Percentiles rank a stretch among this genome's conserved stretches.
Evolutionary conservation across 2,888 invertebrate species (phyloP).

Genomic region (Stictocephala bisonia): DNA sequence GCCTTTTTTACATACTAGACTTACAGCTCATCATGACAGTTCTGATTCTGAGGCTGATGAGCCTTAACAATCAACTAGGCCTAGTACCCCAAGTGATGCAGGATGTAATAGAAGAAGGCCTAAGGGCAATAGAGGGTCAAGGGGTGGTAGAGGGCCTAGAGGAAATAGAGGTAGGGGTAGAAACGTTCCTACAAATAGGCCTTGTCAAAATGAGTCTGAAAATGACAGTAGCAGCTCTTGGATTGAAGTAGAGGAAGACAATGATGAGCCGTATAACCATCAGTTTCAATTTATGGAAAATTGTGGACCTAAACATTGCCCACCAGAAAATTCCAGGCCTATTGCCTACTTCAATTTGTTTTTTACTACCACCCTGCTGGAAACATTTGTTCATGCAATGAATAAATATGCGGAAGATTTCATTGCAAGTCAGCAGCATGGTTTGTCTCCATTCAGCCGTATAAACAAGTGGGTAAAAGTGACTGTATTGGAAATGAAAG

Average conservation of each 20-base stretch:
- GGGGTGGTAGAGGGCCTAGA: too few relatives aligned
- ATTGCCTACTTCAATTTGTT: conserved; percentile 43
- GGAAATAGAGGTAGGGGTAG: neutral
- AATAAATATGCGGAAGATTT: conserved; percentile 17
- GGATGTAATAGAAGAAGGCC: neutral
- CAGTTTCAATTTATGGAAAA: conserved; percentile 18
- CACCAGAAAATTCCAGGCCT: conserved; percentile 22
- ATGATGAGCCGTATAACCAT: conserved; percentile 24
- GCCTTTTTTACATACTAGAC: neutral
- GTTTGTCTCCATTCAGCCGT: conserved; percentile 9
- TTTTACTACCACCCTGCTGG: conserved; percentile 12
- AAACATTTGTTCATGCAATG: conserved; percentile 28
- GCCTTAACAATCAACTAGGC: neutral
- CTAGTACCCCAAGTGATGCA: too few relatives aligned
- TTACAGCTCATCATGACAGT: neutral
- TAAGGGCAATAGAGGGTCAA: neutral
- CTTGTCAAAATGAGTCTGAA: neutral
- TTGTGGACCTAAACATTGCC: conserved; percentile 31
- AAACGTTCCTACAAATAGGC: too few relatives aligned
- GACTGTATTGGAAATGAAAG: conserved; percentile 32
- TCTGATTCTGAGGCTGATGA: neutral
- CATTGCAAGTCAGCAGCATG: neutral
- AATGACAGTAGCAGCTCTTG: conserved; percentile 7
- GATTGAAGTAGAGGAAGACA: conserved; percentile 35
- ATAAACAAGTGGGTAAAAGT: conserved; percentile 14